phyloP scores from a whole-genome alignment of 30 jellyfish, hydroid and myxozoan species.

The Turritopsis rubra region DNA sequence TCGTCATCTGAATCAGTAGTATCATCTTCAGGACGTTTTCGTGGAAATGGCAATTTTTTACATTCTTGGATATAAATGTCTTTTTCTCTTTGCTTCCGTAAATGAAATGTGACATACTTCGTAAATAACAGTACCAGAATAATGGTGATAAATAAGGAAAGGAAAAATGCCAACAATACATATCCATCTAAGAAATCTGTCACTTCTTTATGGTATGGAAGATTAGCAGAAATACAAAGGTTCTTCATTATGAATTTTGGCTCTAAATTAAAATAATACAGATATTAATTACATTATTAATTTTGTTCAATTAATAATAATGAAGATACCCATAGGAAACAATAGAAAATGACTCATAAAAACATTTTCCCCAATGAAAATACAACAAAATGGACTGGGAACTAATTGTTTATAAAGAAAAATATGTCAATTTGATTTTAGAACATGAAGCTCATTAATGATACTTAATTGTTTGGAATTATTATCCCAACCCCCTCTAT shows the following conservation, averaged over 20 bases:
- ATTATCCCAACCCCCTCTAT: too few species aligned
- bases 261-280: neutral
- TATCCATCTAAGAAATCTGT: conserved; percentile 1
- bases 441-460: too few species aligned
- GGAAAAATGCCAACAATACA: conserved; percentile 6
- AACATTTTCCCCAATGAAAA: too few species aligned
- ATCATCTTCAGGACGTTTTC: conserved; percentile 7
- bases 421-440: too few species aligned
- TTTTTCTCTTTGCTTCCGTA: neutral
- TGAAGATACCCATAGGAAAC: too few species aligned
- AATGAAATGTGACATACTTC: neutral
- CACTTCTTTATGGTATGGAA: neutral
- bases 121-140: neutral
- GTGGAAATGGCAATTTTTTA: neutral
- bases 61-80: neutral
- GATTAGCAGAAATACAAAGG: neutral
- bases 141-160: neutral
- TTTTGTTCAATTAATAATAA: too few species aligned
- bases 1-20: neutral
- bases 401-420: too few species aligned
- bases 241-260: neutral
- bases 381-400: too few species aligned
- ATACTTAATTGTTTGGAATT: too few species aligned
- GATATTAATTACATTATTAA: neutral
- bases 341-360: too few species aligned